Conservation (phyloP, 2,113 vertebrate species). For the Gambusia holbrooki region DNA sequence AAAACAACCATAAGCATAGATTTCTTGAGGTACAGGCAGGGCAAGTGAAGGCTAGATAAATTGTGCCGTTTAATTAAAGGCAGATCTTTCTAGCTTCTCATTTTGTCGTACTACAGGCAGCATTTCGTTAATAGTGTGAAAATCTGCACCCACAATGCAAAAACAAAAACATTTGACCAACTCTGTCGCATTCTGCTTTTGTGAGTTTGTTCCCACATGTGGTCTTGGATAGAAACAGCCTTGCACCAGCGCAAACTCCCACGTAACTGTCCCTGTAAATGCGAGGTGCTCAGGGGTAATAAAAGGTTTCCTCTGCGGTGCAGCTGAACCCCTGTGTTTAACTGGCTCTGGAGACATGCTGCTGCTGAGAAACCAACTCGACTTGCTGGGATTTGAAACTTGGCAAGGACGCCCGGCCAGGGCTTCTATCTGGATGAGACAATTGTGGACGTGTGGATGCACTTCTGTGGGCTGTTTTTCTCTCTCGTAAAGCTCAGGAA, state of each 20-base stretch:
- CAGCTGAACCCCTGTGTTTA: conserved; percentile 59
- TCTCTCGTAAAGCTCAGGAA: neutral
- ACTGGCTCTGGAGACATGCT: conserved; percentile 41
- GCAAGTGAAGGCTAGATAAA: too few species aligned
- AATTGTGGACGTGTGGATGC: neutral
- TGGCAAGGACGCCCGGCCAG: conserved; percentile 12
- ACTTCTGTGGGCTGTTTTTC: neutral
- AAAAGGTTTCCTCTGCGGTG: conserved; percentile 62
- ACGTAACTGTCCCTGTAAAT: conserved; percentile 37
- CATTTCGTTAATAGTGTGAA: too few species aligned
- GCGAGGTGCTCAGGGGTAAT: conserved; percentile 49
- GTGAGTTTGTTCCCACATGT: conserved; percentile 20
- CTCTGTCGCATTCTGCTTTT: neutral
- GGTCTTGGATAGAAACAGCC: conserved; percentile 18
- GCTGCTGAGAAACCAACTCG: conserved; percentile 35
- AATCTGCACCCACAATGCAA: too few species aligned
- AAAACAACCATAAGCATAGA: too few species aligned
- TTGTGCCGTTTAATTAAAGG: too few species aligned
- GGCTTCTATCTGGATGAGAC: conserved; percentile 19
- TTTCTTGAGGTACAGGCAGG: too few species aligned
- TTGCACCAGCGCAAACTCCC: conserved; percentile 4
- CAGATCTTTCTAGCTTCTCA: too few species aligned
- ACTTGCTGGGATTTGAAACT: conserved; percentile 41
- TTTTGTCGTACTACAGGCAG: too few species aligned
- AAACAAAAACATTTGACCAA: too few species aligned